These are phyloP conservation scores for Helleia helle DNA, from an alignment of 2,888 invertebrate species.

Conservation along the genomic window DNA sequence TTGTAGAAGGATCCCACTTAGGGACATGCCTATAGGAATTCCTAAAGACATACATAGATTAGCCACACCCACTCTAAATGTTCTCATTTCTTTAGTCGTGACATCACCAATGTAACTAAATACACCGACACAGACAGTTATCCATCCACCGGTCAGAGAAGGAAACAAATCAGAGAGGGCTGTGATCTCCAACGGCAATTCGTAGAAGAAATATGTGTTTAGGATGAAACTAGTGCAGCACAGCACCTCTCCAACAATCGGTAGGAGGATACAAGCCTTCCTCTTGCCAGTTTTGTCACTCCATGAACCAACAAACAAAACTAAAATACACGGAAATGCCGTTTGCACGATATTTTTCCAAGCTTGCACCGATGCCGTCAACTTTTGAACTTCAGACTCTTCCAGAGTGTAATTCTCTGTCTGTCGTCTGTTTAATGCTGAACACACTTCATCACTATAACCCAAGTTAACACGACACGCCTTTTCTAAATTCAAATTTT, in stretches of 20 bases:
- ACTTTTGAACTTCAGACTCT: constrained; percentile 76
- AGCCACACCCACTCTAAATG: constrained; percentile 76
- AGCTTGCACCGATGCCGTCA: constrained; percentile 72
- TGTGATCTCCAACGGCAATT: constrained; percentile 72
- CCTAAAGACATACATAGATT: constrained; percentile 77
- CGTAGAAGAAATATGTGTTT: constrained; percentile 74
- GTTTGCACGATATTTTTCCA: constrained; percentile 75
- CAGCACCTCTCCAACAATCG: constrained; percentile 70
- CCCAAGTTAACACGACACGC: constrained; percentile 87
- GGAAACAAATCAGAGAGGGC: constrained; percentile 72
- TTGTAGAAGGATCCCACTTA: constrained; percentile 69
- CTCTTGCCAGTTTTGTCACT: constrained; percentile 74
- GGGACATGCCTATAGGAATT: constrained; percentile 72
- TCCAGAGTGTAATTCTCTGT: constrained; percentile 80
- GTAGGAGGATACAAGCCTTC: constrained; percentile 74
- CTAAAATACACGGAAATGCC: constrained; percentile 68
- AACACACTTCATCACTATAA: constrained; percentile 82
- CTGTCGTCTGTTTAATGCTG: constrained; percentile 81
- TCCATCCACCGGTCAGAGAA: constrained; percentile 73
- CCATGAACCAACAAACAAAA: constrained; percentile 77
- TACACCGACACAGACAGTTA: constrained; percentile 74
- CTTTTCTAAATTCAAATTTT: constrained; percentile 89
- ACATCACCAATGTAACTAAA: constrained; percentile 78
- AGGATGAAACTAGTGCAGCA: constrained; percentile 66
- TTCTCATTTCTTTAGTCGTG: constrained; percentile 73